Evolutionary conservation across 2,797 vertebrate genomes (phyloP).

Genomic region (Neoniphon sammara): DNA sequence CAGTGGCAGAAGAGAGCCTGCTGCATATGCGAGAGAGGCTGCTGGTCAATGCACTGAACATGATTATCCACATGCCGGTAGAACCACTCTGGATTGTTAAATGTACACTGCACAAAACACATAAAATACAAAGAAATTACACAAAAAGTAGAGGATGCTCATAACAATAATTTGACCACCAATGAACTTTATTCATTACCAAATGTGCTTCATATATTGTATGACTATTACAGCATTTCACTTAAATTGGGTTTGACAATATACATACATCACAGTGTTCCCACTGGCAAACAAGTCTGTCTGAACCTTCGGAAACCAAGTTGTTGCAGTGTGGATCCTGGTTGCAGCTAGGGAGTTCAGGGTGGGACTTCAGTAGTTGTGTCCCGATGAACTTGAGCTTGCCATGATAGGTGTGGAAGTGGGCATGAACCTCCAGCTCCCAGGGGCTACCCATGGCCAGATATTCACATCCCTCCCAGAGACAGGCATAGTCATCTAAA

Average conservation of each 20-base stretch:
- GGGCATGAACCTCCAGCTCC: slow-evolving; percentile 77
- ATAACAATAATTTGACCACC: background rate
- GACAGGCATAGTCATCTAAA: slow-evolving; percentile 79
- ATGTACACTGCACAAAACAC: slow-evolving; percentile 76
- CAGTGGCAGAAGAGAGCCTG: slow-evolving; percentile 83
- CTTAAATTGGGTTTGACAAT: background rate
- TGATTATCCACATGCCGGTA: slow-evolving; percentile 85
- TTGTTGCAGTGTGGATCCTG: slow-evolving; percentile 79
- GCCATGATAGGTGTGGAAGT: slow-evolving; percentile 83
- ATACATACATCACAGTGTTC: slow-evolving; percentile 84
- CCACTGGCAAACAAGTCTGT: slow-evolving; percentile 82
- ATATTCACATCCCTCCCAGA: slow-evolving; percentile 84
- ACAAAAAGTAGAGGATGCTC: background rate
- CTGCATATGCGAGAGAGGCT: slow-evolving; percentile 81
- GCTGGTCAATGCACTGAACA: slow-evolving; percentile 80
- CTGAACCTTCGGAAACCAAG: slow-evolving; percentile 75
- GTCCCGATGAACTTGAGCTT: slow-evolving; percentile 82
- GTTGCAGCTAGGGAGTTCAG: slow-evolving; percentile 78
- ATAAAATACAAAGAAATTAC: background rate
- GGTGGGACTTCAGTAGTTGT: slow-evolving; percentile 73
- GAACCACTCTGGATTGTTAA: slow-evolving; percentile 87
- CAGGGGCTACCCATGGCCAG: slow-evolving; percentile 77
- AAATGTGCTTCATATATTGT: background rate
- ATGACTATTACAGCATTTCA: background rate
- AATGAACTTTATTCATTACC: background rate